Evolutionary conservation across 2,888 invertebrate species (phyloP), one percentile per base, ranked within the genome.

Genomic region (Pogonocherus hispidulus): DNA sequence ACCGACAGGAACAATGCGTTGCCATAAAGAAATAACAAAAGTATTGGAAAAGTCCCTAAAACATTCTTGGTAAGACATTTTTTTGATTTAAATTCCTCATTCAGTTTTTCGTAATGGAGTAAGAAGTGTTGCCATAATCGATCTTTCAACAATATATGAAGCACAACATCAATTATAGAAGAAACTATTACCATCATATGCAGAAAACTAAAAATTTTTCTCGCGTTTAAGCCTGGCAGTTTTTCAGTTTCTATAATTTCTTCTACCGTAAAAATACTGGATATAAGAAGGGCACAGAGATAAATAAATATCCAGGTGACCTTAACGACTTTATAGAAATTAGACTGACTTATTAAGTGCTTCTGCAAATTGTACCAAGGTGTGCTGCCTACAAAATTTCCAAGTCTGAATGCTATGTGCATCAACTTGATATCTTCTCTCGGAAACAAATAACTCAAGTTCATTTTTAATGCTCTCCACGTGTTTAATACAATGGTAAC

Each of bases 361-460:
- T 32, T 54, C 18, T 35, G 0, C 1, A 16, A 35, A 35, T 54
- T 35, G 35, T 54, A 54, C 35, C 32, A 54, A 18, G 54, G 35
- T 1, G 54, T 54, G 32, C 4, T 18, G 5, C 54, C 54, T 8
- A 54, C 9, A 9, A 35, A 11, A 16, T 54, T 35, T 4, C 54
- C 54, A 18, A 54, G 8, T 35, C 16, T 54, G 18, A 35, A 35
- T 8, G 22, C 6, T 6, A 35, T 4, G 0, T 18, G 19, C 32
- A 54, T 16, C 8, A 54, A 1, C 19, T 54, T 35, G 32, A 19
- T 18, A 23, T 54, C 54, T 54, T 35, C 35, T n/a, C 18, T 54
- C 6, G 14, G 54, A 35, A 18, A 18, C 4, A 35, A 32, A 11
- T 14, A 2, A 23, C 14, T 18, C 47, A 47, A n/a, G n/a, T n/a